A percentile compares a stretch with the other conserved stretches of the same genome.
Evolutionary conservation across 2,797 vertebrate species (phyloP).

Genomic region (Tangara arthus): DNA sequence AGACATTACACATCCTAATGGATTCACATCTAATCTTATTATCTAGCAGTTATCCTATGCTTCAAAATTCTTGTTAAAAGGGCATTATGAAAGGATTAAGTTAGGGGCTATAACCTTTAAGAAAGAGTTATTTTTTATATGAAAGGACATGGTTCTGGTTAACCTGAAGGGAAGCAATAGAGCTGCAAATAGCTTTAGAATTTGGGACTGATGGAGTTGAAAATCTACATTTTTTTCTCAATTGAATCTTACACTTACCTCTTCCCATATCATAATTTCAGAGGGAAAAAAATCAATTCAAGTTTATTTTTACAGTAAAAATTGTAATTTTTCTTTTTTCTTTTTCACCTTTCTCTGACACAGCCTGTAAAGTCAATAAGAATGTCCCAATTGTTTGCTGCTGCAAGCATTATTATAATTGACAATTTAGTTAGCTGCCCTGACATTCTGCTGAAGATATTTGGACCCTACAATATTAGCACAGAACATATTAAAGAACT

Average conservation of each 20-base stretch:
- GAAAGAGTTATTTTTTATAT: not conserved
- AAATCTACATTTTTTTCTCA: not conserved
- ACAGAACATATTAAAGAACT: not conserved
- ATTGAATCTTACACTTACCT: not conserved
- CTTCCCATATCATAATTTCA: not conserved
- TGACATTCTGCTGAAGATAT: not conserved
- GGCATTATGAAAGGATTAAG: slow-evolving; percentile 22
- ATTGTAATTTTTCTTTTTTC: not conserved
- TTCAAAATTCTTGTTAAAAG: slow-evolving; percentile 14
- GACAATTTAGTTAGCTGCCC: not conserved
- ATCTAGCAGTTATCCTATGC: not conserved
- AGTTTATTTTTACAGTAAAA: not conserved
- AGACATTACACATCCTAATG: slow-evolving; percentile 5
- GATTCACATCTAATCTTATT: not conserved
- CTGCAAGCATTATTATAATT: not conserved
- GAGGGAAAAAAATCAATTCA: not conserved
- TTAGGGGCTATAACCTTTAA: not conserved
- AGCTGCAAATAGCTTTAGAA: not conserved
- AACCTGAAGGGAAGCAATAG: not conserved
- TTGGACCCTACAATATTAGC: not conserved
- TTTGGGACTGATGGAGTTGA: not conserved
- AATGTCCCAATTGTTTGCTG: not conserved
- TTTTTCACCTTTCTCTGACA: not conserved
- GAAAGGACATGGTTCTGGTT: not conserved
- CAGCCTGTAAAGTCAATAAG: not conserved